Percentiles rank a stretch among this genome's conserved stretches.
Evolutionary conservation across 2,113 vertebrate genomes (phyloP).

Genomic region (mouse (Mus musculus)): DNA sequence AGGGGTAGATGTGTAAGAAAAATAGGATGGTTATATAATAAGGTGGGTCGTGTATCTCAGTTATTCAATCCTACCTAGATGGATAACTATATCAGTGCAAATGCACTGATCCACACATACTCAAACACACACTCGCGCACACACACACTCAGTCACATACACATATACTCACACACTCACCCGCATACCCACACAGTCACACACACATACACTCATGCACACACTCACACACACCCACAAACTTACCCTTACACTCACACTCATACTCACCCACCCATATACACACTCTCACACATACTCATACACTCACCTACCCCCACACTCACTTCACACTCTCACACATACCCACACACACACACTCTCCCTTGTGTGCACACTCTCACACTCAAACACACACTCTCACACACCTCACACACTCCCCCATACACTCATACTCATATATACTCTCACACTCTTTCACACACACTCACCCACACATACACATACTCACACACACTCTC

Average conservation of each 20-base stretch:
- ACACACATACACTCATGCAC: too few relatives aligned
- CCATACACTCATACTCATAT: too few relatives aligned
- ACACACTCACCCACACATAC: too few relatives aligned
- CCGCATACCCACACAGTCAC: too few relatives aligned
- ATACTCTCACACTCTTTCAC: not conserved
- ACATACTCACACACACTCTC: too few relatives aligned
- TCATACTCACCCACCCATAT: not conserved
- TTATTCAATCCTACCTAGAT: not conserved
- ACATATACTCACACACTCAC: not conserved
- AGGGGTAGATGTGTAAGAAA: not conserved
- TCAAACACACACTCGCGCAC: too few relatives aligned
- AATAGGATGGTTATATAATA: not conserved
- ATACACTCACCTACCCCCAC: too few relatives aligned
- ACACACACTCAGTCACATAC: not conserved
- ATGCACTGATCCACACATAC: accelerated
- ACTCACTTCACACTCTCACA: not conserved
- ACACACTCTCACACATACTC: not conserved
- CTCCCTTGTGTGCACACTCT: too few relatives aligned
- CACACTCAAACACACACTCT: too few relatives aligned
- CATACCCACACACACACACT: not conserved
- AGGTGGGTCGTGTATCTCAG: not conserved
- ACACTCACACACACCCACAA: too few relatives aligned
- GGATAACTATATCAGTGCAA: not conserved
- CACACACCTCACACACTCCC: too few relatives aligned
- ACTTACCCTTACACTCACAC: too few relatives aligned